Evolutionary conservation across 2,113 vertebrate genomes (phyloP), one percentile per base, ranked within the genome.

Genomic region (Erpornis zantholeuca): DNA sequence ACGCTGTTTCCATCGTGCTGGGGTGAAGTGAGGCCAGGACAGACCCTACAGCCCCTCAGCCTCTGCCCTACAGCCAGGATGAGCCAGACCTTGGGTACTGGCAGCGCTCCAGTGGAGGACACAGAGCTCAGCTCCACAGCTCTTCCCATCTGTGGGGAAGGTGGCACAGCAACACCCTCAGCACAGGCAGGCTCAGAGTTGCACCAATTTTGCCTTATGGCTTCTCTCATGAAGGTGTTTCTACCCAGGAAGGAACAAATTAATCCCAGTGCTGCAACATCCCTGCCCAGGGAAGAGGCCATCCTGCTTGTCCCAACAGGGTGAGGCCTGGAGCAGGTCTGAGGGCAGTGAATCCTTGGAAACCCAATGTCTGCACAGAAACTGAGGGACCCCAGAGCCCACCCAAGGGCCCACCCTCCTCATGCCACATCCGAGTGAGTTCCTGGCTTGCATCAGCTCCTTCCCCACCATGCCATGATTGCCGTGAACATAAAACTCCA

Each of bases 141-240:
- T 19, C 19, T 57, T 49, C 29, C 40, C 45, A 20, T 13, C 54
- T 4, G 56, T 50, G 45, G 27, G 15, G n/a, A n/a, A 61, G 29
- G 20, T 10, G 52, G 17, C n/a, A 56, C 38, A 79, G 40, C n/a
- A 35, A 57, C 22, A 36, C 44, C 15, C 33, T 47, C 53, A 83
- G 83, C 56, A n/a, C 8, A 36, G 38, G 25, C 0, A 0, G 35
- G 54, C 64, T 63, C 56, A 33, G 70, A n/a, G 22, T 10, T 70
- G 35, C 15, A 33, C 33, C 23, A 2, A 0, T 57, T 73, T 14
- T 65, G 8, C 31, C 3, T 22, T 1, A 0, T 3, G 38, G 29
- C 16, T 87, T 35, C 44, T 24, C 36, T 57, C 0, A 0, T 22
- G 50, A 57, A 66, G 25, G 5, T 36, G 38, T 7, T 9, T 3